Conservation (phyloP, 2,113 vertebrate species). For the Seriola dumerili region DNA sequence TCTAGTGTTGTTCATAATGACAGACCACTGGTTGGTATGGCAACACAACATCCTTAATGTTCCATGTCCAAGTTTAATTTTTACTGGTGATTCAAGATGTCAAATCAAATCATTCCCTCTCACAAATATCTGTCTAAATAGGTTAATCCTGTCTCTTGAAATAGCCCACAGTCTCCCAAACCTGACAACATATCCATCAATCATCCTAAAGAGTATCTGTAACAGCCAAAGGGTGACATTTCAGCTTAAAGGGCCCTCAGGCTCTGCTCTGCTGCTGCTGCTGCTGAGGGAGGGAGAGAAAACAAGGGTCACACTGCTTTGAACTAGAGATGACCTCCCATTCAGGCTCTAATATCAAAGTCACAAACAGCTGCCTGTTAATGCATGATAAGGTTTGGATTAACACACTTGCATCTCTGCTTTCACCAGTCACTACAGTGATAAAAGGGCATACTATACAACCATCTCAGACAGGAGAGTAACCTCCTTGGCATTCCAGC, state of each 20-base stretch:
- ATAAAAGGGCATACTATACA: conserved; percentile 26
- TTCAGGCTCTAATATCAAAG: conserved; percentile 42
- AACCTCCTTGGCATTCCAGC: conserved; percentile 15
- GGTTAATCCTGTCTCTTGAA: conserved; percentile 44
- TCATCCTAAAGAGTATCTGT: conserved; percentile 21
- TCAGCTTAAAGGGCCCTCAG: not conserved
- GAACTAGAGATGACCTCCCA: conserved; percentile 63
- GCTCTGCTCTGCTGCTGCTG: no score
- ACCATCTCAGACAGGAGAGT: conserved; percentile 4
- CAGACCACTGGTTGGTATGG: conserved; percentile 36
- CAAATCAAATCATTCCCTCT: conserved; percentile 32
- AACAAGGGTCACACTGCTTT: conserved; percentile 23
- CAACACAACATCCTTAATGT: conserved; percentile 33
- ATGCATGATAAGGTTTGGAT: conserved; percentile 51
- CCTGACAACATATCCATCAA: conserved; percentile 16
- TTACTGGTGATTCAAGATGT: conserved; percentile 17
- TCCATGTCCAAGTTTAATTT: conserved; percentile 34
- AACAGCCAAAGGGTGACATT: conserved; percentile 11
- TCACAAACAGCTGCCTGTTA: conserved; percentile 46
- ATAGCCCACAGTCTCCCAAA: conserved; percentile 23
- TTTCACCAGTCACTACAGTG: conserved; percentile 29
- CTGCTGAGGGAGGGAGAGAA: not conserved
- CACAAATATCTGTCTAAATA: conserved; percentile 24
- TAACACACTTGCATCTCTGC: conserved; percentile 11
- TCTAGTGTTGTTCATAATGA: conserved; percentile 28